Evolutionary conservation across 2,888 invertebrate genomes (phyloP), one percentile per base, ranked within the genome.

Genomic region (Temnothorax ravouxi): DNA sequence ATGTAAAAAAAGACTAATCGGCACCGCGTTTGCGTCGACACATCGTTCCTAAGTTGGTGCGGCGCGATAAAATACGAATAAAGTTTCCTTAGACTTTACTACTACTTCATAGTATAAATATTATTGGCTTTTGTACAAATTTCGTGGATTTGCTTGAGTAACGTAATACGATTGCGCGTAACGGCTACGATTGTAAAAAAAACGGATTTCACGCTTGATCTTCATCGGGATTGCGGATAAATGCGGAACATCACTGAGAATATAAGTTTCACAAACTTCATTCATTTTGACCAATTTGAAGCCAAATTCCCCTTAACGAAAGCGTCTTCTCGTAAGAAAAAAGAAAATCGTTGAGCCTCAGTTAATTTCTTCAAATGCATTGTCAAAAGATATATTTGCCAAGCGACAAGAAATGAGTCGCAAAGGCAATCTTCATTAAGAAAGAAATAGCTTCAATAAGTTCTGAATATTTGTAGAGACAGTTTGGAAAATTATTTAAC

Each of bases 11-110:
- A 34, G 11, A 50, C 50, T 75, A 75, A 75, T 21, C 34, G 79
- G 72, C 76, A 87, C 76, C 83, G 84, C 64, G 62, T 69, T 59
- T n/a, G 59, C 44, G 56, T 83, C 38, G 38, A 38, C 67, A 38
- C 67, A 9, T 54, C 38, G 15, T 38, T 64, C 50, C 25, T 50
- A 59, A 61, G 64, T 76, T 41, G 18, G 6, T 15, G 59, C 34
- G 81, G 0, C 13, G n/a, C 21, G 21, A 52, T 41, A 59, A 75
- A 62, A 41, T 72, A 56, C 41, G 9, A 69, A 69, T 25, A 66
- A 84, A 21, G 52, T 54, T 82, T 59, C 21, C 41, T 74, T 34
- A 34, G 34, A 34, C 34, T 6, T 61, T 75, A 75, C 3, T 38
- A 59, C 47, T 50, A 71, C 4, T 80, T 72, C n/a, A 29, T 71